Conservation (phyloP, 2,888 invertebrate species). For the Phlogophora meticulosa region DNA sequence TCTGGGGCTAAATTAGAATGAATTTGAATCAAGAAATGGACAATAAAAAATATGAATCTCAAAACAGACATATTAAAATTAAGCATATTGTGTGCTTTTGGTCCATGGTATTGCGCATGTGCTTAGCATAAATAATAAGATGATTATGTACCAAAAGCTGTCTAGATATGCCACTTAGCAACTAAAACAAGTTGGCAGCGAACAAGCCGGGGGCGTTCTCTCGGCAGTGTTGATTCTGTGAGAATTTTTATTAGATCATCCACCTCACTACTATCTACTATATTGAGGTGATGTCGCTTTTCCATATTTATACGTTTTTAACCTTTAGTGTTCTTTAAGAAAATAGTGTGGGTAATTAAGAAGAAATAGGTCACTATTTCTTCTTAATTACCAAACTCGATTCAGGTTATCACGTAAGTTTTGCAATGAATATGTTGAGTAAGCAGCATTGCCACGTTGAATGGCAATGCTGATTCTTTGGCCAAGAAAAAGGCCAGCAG, state of each 20-base stretch:
- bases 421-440: too few species aligned
- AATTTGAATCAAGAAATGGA: background rate
- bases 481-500: too few species aligned
- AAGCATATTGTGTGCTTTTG: background rate
- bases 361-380: background rate
- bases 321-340: background rate
- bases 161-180: conserved; percentile 12
- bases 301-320: conserved; percentile 1
- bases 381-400: too few species aligned
- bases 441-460: too few species aligned
- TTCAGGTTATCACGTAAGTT: too few species aligned
- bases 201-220: conserved; percentile 30
- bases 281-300: conserved; percentile 12
- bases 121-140: conserved; percentile 4
- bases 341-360: too few species aligned
- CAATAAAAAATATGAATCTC: background rate
- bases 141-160: background rate
- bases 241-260: conserved; percentile 55
- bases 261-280: conserved; percentile 38
- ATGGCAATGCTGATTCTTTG: too few species aligned
- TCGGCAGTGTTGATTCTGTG: background rate
- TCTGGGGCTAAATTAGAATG: too few species aligned
- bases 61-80: background rate
- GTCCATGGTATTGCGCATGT: background rate
- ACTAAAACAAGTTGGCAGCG: conserved; percentile 47